Evolutionary conservation across 2,113 vertebrate species (phyloP).

Genomic region (Hemichromis elongatus): DNA sequence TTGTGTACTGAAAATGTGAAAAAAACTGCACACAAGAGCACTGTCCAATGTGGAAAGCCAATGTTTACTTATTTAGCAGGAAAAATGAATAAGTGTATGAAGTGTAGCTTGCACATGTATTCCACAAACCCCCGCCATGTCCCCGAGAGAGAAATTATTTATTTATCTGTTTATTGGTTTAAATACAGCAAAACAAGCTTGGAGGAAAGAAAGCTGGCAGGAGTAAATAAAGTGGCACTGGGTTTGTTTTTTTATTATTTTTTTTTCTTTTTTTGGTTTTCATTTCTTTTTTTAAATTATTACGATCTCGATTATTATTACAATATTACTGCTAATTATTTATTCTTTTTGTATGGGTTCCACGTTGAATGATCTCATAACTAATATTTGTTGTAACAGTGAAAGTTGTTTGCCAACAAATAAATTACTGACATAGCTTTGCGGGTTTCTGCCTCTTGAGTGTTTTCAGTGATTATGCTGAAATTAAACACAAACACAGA

Average conservation of each 20-base stretch:
- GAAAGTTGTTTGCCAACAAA: constrained; percentile 99
- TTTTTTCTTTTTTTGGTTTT: constrained; percentile 10
- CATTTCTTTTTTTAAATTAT: constrained; percentile 66
- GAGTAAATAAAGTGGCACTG: constrained; percentile 79
- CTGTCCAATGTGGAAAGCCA: constrained; percentile 53
- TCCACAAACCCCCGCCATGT: constrained; percentile 48
- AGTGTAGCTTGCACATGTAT: constrained; percentile 67
- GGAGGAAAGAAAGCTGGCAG: constrained; percentile 62
- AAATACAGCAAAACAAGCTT: constrained; percentile 71
- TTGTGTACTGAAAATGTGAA: constrained; percentile 50
- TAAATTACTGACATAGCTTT: constrained; percentile 91
- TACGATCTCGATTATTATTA: constrained; percentile 73
- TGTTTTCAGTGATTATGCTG: background rate
- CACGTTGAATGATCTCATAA: constrained; percentile 98
- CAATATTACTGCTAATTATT: constrained; percentile 87
- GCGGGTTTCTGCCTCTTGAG: constrained; percentile 46
- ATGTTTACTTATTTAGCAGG: constrained; percentile 66
- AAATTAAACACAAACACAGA: constrained; percentile 19
- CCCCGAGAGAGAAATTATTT: constrained; percentile 79
- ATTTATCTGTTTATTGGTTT: constrained; percentile 78
- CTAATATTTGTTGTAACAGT: constrained; percentile 99
- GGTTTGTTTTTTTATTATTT: constrained; percentile 61
- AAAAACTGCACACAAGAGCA: constrained; percentile 50
- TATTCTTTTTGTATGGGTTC: constrained; percentile 98
- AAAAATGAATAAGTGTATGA: constrained; percentile 57